Percentiles rank a stretch among this genome's conserved stretches.
Evolutionary conservation across 2,888 invertebrate species (phyloP).

Genomic region (Blomia tropicalis): DNA sequence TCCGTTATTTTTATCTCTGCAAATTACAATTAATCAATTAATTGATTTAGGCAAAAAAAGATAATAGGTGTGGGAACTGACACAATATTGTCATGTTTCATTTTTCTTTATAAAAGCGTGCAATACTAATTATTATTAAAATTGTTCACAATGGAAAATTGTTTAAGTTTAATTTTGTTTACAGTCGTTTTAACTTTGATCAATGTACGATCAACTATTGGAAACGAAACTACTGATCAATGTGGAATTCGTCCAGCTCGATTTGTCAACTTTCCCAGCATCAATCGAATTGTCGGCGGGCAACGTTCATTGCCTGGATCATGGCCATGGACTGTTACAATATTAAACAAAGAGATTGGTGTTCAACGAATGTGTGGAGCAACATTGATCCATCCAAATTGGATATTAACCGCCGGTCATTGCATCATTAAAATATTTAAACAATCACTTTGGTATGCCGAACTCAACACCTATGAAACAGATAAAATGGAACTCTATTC

Average conservation of each 20-base stretch:
- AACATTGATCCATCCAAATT: not conserved
- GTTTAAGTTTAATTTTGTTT: too few species aligned
- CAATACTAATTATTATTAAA: too few species aligned
- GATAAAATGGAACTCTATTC: not conserved
- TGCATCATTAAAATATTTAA: not conserved
- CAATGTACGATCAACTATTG: too few species aligned
- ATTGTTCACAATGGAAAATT: too few species aligned
- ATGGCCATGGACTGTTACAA: conserved; percentile 1
- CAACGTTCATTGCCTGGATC: not conserved
- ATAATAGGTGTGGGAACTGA: too few species aligned
- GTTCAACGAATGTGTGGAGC: not conserved
- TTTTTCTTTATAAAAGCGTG: too few species aligned
- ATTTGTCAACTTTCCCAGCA: not conserved
- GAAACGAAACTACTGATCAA: not conserved
- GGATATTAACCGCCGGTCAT: not conserved
- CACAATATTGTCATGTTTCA: too few species aligned
- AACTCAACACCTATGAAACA: not conserved
- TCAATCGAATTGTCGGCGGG: not conserved
- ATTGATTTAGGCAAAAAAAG: too few species aligned
- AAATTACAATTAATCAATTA: too few species aligned
- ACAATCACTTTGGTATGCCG: not conserved
- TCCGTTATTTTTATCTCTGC: too few species aligned
- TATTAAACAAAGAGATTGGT: not conserved
- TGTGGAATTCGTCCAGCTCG: not conserved
- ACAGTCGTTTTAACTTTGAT: too few species aligned